These are phyloP conservation scores for Trichosurus vulpecula DNA, from an alignment of 2,797 vertebrate genomes.

Conservation along the genomic window DNA sequence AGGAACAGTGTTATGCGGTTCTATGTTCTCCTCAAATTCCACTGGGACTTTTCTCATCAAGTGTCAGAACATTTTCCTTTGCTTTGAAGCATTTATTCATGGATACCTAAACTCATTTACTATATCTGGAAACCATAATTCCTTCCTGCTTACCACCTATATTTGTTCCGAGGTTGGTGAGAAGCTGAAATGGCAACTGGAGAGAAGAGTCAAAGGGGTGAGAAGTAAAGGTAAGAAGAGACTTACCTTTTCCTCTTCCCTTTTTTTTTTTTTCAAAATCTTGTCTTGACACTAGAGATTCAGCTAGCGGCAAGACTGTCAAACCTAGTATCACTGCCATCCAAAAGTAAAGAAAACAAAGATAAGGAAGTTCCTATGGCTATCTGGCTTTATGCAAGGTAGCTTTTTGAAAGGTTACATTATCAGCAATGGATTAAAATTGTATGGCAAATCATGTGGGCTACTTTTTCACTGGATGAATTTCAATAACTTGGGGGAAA, in stretches of 20 bases:
- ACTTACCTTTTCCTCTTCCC: background rate
- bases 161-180: background rate
- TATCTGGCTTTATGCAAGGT: background rate
- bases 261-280: background rate
- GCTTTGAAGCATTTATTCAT: background rate
- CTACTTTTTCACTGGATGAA: constrained; percentile 26
- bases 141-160: background rate
- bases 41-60: background rate
- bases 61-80: background rate
- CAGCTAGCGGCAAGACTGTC: background rate
- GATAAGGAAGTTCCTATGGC: background rate
- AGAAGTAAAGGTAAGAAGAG: background rate
- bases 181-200: background rate
- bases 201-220: background rate
- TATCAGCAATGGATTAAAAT: constrained; percentile 28
- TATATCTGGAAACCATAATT: background rate
- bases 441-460: constrained; percentile 38
- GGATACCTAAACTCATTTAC: background rate
- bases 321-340: background rate
- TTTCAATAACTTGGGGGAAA: constrained; percentile 50
- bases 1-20: background rate
- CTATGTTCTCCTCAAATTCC: background rate
- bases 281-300: background rate
- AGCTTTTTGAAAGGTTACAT: constrained; percentile 1
- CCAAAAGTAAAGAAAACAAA: background rate